phyloP scores from a whole-genome alignment of 2,888 invertebrate genomes.

The Rhingia campestris region DNA sequence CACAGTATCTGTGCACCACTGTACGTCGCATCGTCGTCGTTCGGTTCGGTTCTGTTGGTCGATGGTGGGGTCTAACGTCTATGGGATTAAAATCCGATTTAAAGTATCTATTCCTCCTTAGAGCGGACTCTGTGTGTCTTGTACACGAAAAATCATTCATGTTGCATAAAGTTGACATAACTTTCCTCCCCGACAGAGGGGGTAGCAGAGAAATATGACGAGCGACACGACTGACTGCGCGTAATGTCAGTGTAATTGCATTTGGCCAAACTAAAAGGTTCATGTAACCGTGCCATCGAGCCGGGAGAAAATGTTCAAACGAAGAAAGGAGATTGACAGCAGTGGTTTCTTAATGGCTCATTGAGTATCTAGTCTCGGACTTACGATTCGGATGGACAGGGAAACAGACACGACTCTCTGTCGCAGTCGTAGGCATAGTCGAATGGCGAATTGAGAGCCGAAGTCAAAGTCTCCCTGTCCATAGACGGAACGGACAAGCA shows the following conservation, averaged over 20 bases:
- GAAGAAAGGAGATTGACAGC: constrained; percentile 54
- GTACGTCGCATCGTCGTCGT: too few species aligned
- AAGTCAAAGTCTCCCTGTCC: background rate
- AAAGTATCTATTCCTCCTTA: constrained; percentile 52
- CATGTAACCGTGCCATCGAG: constrained; percentile 39
- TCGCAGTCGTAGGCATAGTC: constrained; percentile 1
- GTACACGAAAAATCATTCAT: constrained; percentile 60
- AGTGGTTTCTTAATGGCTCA: constrained; percentile 69
- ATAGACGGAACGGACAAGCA: constrained; percentile 3
- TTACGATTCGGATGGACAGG: constrained; percentile 37
- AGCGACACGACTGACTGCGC: constrained; percentile 67
- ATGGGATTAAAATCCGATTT: constrained; percentile 61
- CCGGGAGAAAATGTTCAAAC: constrained; percentile 2
- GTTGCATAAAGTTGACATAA: constrained; percentile 72
- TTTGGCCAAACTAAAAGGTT: constrained; percentile 62
- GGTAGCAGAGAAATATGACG: constrained; percentile 55
- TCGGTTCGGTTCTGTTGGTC: too few species aligned
- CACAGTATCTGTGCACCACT: constrained; percentile 9
- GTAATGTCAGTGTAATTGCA: constrained; percentile 59
- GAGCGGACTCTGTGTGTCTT: constrained; percentile 28
- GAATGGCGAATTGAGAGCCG: background rate
- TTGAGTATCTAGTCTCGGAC: constrained; percentile 49
- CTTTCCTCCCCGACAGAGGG: constrained; percentile 17
- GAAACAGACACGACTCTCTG: constrained; percentile 12
- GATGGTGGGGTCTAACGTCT: too few species aligned